Evolutionary conservation across 1,140 invertebrate genomes (phyloP), one percentile per base, ranked within the genome.

Genomic region (Calephelis virginiensis): DNA sequence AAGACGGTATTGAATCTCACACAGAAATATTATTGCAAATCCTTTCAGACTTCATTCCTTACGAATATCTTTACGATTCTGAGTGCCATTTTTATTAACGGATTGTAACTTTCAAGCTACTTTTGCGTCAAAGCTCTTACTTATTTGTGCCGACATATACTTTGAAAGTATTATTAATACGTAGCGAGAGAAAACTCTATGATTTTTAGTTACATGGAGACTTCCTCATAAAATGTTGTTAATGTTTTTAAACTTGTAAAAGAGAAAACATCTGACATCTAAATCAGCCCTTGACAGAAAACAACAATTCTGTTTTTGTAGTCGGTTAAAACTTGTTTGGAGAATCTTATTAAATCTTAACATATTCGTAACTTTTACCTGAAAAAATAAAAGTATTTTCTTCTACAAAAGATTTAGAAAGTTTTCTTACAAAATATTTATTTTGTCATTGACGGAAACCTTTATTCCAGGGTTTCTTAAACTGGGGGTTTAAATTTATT

Each of bases 21-120:
- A 59, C 53, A 59, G 53, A 59, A 59, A 59, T 59, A 59, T 59
- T 59, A 59, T 59, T 59, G 53, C 53, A 59, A 59, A 59, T 59
- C 53, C 53, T 59, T 59, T 59, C 28, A 59, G 53, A 59, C 53
- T 59, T 17, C 53, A 59, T 59, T 59, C 53, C 17, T 59, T 59
- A 37, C 53, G 53, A 40, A 59, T 59, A 59, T 59, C 56, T 59
- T 59, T 59, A 59, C 37, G 56, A 59, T 59, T 59, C 28, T 59
- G 56, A 59, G 56, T 38, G 28, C 56, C 12, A 59, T 59, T 59
- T 59, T 59, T 59, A 59, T 38, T 59, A 59, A 28, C 56, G 56
- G 56, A 59, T 59, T 59, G 56, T 59, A 59, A 59, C 56, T 59
- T 38, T 59, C 56, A 59, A 59, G 37, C 56, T n/a, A 40, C 28